phyloP scores from a whole-genome alignment of 2,797 vertebrate genomes.

The Spondyliosoma cantharus region DNA sequence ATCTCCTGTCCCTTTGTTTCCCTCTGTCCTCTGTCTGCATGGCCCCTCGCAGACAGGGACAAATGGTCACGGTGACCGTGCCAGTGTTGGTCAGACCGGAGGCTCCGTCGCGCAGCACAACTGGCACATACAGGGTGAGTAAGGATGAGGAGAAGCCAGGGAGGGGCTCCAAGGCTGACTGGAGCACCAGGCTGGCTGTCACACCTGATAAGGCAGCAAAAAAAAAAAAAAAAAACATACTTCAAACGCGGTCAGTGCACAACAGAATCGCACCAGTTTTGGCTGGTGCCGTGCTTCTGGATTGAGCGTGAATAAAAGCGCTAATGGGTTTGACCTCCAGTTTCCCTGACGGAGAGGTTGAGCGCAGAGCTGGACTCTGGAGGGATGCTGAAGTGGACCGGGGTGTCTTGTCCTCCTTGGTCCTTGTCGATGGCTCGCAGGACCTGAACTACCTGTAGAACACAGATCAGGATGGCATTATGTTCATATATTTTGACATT shows the following conservation, averaged over 20 bases:
- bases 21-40: slow-evolving; percentile 85
- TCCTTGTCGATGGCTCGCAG: slow-evolving; percentile 88
- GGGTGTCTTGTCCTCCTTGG: slow-evolving; percentile 81
- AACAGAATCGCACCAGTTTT: slow-evolving; percentile 17
- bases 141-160: slow-evolving; percentile 80
- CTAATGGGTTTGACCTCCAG: slow-evolving; percentile 80
- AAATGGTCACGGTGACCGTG: slow-evolving; percentile 90
- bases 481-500: too few species aligned
- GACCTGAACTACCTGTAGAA: slow-evolving; percentile 87
- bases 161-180: slow-evolving; percentile 82
- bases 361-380: slow-evolving; percentile 81
- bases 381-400: slow-evolving; percentile 87
- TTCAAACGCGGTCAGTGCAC: slow-evolving; percentile 40
- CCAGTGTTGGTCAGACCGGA: slow-evolving; percentile 89
- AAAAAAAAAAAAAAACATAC: slow-evolving; percentile 28
- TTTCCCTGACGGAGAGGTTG: slow-evolving; percentile 88
- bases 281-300: slow-evolving; percentile 13
- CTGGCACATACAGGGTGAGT: slow-evolving; percentile 86
- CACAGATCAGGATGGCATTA: slow-evolving; percentile 13
- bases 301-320: not conserved
- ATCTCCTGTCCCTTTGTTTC: slow-evolving; percentile 72
- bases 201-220: slow-evolving; percentile 80
- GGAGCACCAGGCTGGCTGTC: slow-evolving; percentile 90
- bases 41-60: slow-evolving; percentile 88
- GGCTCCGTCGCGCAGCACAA: slow-evolving; percentile 88